Evolutionary conservation across 2,888 invertebrate genomes (phyloP), one percentile per base, ranked within the genome.

Genomic region (Drosophila heteroneura): DNA sequence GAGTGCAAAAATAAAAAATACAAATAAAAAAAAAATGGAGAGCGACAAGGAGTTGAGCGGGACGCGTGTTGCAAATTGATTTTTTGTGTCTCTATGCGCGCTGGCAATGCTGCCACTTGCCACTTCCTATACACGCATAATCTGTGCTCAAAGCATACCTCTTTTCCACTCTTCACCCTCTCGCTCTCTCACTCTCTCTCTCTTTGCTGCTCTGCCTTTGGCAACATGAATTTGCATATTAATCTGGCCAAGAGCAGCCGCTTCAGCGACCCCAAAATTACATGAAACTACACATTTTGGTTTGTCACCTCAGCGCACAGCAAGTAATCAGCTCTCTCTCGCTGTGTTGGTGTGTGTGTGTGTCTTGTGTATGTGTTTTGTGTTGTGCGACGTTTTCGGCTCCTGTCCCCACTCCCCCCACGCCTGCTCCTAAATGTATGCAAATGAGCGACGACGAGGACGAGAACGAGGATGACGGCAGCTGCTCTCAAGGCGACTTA

Each of bases 241-340:
- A 88, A 85, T 85, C 85, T 85, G 79, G 74, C 51, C 70, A 53
- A 63, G 62, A 71, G 78, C 60, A 76, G 52, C 64, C 59, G 57
- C 69, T 66, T 68, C 78, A 74, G 67, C 81, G 68, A 71, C 65
- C 60, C 61, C 73, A 68, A 85, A 85, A 83, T 85, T 88, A 86
- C 86, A 88, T 71, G 75, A 76, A 82, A 88, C 85, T 84, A 90
- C 90, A 90, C 85, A 90, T 91, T 91, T 88, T 81, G 86, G 85
- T 87, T 89, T 91, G 91, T 88, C 91, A 86, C 83, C 86, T 81
- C 73, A 64, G 70, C 71, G 80, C 83, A 82, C 75, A 70, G 70
- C 75, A 65, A 76, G 80, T 83, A 84, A 87, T 81, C 82, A 82
- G 76, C 76, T 69, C 51, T 26, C 26, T 28, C n/a, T 26, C 9